A percentile compares a stretch with the other conserved stretches of the same genome.
phyloP scores from a whole-genome alignment of 2,113 vertebrate genomes.

The Vireo altiloquus region DNA sequence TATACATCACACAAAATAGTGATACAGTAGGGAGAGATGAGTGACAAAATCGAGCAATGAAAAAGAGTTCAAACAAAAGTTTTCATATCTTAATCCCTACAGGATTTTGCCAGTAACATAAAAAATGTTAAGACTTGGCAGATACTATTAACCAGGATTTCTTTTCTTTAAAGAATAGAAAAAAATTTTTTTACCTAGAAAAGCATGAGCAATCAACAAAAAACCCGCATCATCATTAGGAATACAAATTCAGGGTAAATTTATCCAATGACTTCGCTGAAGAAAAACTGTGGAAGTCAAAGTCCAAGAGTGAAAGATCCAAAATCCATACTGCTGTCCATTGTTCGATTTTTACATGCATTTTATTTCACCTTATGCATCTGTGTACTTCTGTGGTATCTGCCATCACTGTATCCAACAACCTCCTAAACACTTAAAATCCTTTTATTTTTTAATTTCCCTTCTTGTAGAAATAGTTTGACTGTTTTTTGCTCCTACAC shows the following conservation, averaged over 20 bases:
- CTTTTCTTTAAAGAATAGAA: neutral
- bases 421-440: neutral
- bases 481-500: neutral
- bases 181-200: neutral
- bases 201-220: neutral
- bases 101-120: neutral
- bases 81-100: neutral
- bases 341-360: neutral
- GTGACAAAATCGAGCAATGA: slow-evolving; percentile 18
- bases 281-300: neutral
- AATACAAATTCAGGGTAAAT: neutral
- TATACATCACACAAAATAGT: neutral
- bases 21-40: neutral
- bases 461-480: neutral
- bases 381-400: neutral
- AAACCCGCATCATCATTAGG: neutral
- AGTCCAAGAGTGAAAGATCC: neutral
- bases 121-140: neutral
- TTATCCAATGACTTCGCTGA: neutral
- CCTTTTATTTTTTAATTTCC: neutral
- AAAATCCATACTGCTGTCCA: neutral
- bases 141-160: neutral
- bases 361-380: neutral
- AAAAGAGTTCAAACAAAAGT: slow-evolving; percentile 10
- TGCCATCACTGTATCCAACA: neutral